Percentiles rank a stretch among this genome's conserved stretches.
Conservation (phyloP, 2,888 invertebrate species). For the Andricus curvator region DNA sequence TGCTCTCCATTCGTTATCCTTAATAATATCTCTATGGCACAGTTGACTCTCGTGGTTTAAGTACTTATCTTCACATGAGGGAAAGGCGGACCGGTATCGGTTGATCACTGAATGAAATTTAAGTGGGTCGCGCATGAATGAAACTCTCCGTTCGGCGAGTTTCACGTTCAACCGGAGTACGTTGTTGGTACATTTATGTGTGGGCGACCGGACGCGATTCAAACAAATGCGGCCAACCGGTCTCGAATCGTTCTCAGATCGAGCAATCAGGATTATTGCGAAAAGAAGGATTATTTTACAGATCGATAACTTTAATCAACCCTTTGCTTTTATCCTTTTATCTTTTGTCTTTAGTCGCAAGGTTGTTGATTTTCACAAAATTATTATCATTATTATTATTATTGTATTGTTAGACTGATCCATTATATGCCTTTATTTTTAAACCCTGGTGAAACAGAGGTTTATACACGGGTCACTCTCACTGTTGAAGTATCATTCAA, state of each 20-base stretch:
- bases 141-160: conserved; percentile 54
- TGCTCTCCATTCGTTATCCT: background rate
- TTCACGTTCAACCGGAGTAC: conserved; percentile 41
- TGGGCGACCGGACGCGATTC: conserved; percentile 73
- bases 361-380: too few relatives aligned
- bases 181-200: conserved; percentile 51
- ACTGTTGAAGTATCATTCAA: too few relatives aligned
- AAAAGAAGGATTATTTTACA: conserved; percentile 6
- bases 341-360: background rate
- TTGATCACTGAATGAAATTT: conserved; percentile 70
- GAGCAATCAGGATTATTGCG: conserved; percentile 2
- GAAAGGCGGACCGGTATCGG: conserved; percentile 64
- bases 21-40: background rate
- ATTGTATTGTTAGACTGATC: too few relatives aligned
- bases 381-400: too few relatives aligned
- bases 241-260: conserved; percentile 52
- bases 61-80: conserved; percentile 47
- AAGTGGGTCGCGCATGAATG: conserved; percentile 73
- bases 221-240: conserved; percentile 59
- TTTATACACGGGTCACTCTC: too few relatives aligned
- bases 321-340: background rate
- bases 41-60: background rate
- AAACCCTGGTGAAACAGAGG: too few relatives aligned
- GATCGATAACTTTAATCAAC: background rate
- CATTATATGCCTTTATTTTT: too few relatives aligned